Base-by-base conservation (phyloP, 2,888 invertebrate genomes). In the Phyllotreta cruciferae region DNA sequence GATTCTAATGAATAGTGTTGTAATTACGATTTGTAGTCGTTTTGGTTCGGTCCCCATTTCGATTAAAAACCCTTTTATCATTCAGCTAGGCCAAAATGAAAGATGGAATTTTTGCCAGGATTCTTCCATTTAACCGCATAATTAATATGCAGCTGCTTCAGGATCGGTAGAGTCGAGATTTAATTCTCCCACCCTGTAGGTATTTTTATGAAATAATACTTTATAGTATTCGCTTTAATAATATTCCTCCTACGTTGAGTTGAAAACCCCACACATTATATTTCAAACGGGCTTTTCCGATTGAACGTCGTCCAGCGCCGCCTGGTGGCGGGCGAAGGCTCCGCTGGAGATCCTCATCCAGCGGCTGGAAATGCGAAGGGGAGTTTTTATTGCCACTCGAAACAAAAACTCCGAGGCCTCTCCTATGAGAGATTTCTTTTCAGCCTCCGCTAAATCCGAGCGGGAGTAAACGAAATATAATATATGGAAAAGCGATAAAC, bases 371-470 rank as follows among this genome's bases (percentile, higher is more conserved):
- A 36, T 56, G 47, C 10, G n/a, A 56, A 55, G 10, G 47, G 45
- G 56, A 44, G 45, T 56, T 56, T 56, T 56, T 56, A 56, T 56
- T 56, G 56, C 56, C 45, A 56, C 56, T 56, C 38, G 45, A 45
- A 56, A 56, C 45, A 56, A 45, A 56, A 56, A 56, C 56, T 24
- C 24, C 24, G 24, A 37, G 6, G 56, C 13, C n/a, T 13, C 38
- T 56, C 37, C 47, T 45, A 38, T 11, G 24, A 1, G 38, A 45
- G 37, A 45, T 11, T 56, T 45, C 14, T 35, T 14, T 36, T 56
- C 36, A 45, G 37, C 14, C 14, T n/a, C 37, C 45, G 42, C 44
- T 11, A 34, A 56, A 34, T 9, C 44, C 34, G 11, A 56, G 45
- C 9, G 13, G 9, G 9, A 37, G 44, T 45, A n/a, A 36, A 45